Percentiles rank a stretch among this genome's conserved stretches.
These are phyloP conservation scores for Netelia inedita DNA, from an alignment of 2,888 invertebrate species.

Conservation along the genomic window DNA sequence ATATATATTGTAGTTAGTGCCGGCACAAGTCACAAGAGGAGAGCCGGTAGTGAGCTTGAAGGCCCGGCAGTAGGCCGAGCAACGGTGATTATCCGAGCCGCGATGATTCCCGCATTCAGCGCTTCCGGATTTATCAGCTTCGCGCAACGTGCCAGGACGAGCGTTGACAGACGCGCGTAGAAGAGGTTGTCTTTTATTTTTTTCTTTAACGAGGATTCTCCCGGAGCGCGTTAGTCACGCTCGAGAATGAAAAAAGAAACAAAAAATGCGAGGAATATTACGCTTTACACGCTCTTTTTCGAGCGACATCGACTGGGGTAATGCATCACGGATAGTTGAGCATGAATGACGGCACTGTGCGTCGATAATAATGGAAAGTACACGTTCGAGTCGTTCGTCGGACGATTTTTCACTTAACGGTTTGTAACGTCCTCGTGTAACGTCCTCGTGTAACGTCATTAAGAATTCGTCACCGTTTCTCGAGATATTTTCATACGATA, in stretches of 20 bases:
- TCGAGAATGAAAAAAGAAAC: background rate
- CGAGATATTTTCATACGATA: too few relatives aligned
- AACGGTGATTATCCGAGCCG: slow-evolving; percentile 71
- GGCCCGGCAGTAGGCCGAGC: slow-evolving; percentile 70
- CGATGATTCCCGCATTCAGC: slow-evolving; percentile 60
- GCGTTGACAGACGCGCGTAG: slow-evolving; percentile 39
- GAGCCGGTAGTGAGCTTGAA: slow-evolving; percentile 42
- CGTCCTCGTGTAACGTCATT: too few relatives aligned
- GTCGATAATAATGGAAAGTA: too few relatives aligned
- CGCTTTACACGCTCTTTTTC: background rate
- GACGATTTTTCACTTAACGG: too few relatives aligned
- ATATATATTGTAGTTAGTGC: background rate
- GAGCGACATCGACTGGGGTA: too few relatives aligned
- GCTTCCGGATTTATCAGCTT: slow-evolving; percentile 69
- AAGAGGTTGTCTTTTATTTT: background rate
- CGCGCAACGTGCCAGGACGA: slow-evolving; percentile 8
- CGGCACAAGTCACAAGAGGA: slow-evolving; percentile 21
- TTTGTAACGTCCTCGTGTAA: too few relatives aligned
- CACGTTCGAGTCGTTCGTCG: too few relatives aligned
- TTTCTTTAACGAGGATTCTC: slow-evolving; percentile 19
- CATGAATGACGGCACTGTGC: too few relatives aligned
- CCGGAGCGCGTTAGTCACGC: slow-evolving; percentile 4
- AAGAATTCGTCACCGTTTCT: too few relatives aligned
- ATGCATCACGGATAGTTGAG: too few relatives aligned
- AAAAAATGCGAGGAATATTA: background rate